Evolutionary conservation across 2,113 vertebrate genomes (phyloP), one percentile per base, ranked within the genome.

Genomic region (Podarcis raffonei): DNA sequence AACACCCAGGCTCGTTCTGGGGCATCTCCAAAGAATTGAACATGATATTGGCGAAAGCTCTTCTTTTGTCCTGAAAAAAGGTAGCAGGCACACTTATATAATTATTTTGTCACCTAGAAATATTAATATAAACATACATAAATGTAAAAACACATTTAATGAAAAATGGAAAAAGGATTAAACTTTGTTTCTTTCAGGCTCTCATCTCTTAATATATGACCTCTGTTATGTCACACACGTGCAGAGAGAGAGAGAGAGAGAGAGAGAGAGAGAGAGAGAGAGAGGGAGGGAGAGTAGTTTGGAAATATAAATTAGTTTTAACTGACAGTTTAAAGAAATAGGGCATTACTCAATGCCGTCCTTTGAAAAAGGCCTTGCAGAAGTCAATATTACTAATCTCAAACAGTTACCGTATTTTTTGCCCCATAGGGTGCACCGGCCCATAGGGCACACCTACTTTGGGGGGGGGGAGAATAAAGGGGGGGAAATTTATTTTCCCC

Each of bases 1-100:
- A 98, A 98, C 92, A 99, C 97, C 97, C 99, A 99, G 20, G 98
- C 98, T 95, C 98, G 97, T 94, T 99, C 99, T 8, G 98, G 98
- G 53, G 98, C 97, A 37, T 99, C 98, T 66, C 99, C 98, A 94
- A 99, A 99, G 95, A 99, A 99, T 96, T 99, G 99, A 59, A 99
- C 98, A 0, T 99, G 99, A 94, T 98, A 99, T 74, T 98, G 97
- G 90, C 96, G 92, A 91, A 98, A 91, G 92, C 95, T 98, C 93
- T 98, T 98, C 89, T 96, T 98, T 88, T 97, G 96, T 84, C 96
- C 97, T 98, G 89, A 77, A 95, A 95, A 96, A 95, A 91, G 20
- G 42, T 48, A 91, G 59, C 83, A 84, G 8, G 1, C 16, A 12
- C 15, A 65, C 4, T 74, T 32, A 59, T 53, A 53, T 53, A 53